Percentiles rank a stretch among this genome's conserved stretches.
phyloP scores from a whole-genome alignment of 2,888 invertebrate species.

The Stenodera caucasica region DNA sequence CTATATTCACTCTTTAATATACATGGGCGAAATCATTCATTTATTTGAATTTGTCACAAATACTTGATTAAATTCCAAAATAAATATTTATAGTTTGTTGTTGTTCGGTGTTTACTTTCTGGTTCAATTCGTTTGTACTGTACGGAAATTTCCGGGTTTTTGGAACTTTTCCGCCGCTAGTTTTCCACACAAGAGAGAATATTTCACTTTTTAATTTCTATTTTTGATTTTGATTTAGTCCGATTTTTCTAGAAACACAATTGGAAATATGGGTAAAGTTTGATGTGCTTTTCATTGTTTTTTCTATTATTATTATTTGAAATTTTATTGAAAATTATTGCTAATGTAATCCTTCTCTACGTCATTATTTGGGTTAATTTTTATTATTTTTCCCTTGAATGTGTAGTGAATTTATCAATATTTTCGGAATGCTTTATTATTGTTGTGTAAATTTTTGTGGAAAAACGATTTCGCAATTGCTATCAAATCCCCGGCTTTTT shows the following conservation, averaged over 20 bases:
- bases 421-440: too few relatives aligned
- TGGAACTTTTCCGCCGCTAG: neutral
- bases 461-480: too few relatives aligned
- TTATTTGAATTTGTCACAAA: conserved; percentile 36
- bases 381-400: too few relatives aligned
- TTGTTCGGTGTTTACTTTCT: conserved; percentile 24
- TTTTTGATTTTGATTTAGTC: neutral
- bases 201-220: neutral
- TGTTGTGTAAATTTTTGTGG: too few relatives aligned
- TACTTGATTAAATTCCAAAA: conserved; percentile 39
- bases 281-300: conserved; percentile 33
- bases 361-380: too few relatives aligned
- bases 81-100: conserved; percentile 35
- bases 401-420: too few relatives aligned
- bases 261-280: conserved; percentile 40
- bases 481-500: too few relatives aligned
- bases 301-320: conserved; percentile 1
- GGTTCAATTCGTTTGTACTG: conserved; percentile 30
- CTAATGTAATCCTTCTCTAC: too few relatives aligned
- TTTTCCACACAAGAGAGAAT: neutral
- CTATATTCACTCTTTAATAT: conserved; percentile 36
- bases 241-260: neutral
- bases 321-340: neutral
- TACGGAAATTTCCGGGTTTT: conserved; percentile 21
- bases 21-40: conserved; percentile 45